Evolutionary conservation across 2,113 vertebrate species (phyloP).

Genomic region (Cephalopholis sonnerati): DNA sequence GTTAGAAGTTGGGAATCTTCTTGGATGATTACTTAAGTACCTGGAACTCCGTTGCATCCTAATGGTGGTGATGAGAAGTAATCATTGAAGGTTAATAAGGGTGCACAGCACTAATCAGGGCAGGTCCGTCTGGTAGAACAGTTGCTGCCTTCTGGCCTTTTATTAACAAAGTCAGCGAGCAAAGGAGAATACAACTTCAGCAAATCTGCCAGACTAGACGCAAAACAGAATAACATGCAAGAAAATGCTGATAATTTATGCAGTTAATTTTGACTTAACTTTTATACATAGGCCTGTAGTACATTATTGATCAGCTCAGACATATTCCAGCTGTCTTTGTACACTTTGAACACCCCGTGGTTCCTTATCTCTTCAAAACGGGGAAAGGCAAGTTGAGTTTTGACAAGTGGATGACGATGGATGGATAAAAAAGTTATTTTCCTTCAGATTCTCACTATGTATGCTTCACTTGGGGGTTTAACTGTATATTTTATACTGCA

Average conservation of each 20-base stretch:
- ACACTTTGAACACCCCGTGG: neutral
- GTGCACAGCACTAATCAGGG: conserved; percentile 64
- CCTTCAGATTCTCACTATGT: neutral
- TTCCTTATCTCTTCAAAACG: conserved; percentile 9
- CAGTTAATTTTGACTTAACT: neutral
- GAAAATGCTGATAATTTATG: neutral
- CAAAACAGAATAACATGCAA: neutral
- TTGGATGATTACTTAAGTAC: conserved; percentile 64
- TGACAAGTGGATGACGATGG: conserved; percentile 22
- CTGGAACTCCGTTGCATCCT: conserved; percentile 59
- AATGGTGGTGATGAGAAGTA: conserved; percentile 66
- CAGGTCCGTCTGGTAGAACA: conserved; percentile 27
- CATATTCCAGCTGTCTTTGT: neutral
- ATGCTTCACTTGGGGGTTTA: neutral
- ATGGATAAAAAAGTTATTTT: conserved; percentile 27
- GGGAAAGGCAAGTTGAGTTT: conserved; percentile 2
- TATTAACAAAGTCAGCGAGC: conserved; percentile 45
- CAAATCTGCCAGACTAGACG: neutral
- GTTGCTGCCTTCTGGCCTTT: conserved; percentile 54
- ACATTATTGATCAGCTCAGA: neutral
- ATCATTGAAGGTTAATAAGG: conserved; percentile 78
- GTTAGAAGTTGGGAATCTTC: conserved; percentile 48
- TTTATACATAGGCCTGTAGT: neutral
- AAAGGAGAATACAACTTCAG: conserved; percentile 23
- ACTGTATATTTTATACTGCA: conserved; percentile 11